Evolutionary conservation across 2,888 invertebrate genomes (phyloP), one percentile per base, ranked within the genome.

Genomic region (Diarsia brunnea): DNA sequence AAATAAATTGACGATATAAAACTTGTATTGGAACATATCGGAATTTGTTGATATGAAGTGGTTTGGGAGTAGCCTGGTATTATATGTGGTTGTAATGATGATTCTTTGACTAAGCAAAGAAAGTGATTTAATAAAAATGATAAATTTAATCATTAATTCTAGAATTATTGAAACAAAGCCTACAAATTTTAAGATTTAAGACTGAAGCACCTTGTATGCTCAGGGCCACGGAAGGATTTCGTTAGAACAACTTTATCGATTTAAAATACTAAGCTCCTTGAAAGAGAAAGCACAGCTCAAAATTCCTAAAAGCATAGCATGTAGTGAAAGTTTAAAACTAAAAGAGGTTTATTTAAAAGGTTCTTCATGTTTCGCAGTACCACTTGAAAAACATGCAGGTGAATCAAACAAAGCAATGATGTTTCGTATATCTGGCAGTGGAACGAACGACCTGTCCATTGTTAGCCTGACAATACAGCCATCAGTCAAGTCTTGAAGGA

Each of bases 381-480:
- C 69, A 73, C 66, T 84, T 85, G 83, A 82, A 82, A 75, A 87
- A 84, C 82, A 85, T 69, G 71, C 77, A 75, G 69, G 79, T 73
- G 77, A 87, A 86, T 84, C 63, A 84, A 85, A 88, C 87, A 86
- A 88, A 87, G 79, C 86, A 85, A 80, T 82, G 64, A 81, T 82
- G 86, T 87, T 85, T 85, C 87, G 73, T 84, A 82, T 85, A 79
- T 85, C 78, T 84, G 79, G 75, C 79, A 81, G 86, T 84, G 79
- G 84, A 88, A 89, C 91, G 88, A 90, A 88, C 88, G 87, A 84
- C 84, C 79, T 80, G 86, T 84, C 89, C 86, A 91, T 93, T 93
- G 91, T 93, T 90, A 87, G 61, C 67, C 87, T 89, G 89, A 92
- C 93, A 92, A 92, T 92, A 90, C 90, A 90, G 72, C 79, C 88